Conservation (phyloP, 2,797 vertebrate genomes). For the Platalea minor region DNA sequence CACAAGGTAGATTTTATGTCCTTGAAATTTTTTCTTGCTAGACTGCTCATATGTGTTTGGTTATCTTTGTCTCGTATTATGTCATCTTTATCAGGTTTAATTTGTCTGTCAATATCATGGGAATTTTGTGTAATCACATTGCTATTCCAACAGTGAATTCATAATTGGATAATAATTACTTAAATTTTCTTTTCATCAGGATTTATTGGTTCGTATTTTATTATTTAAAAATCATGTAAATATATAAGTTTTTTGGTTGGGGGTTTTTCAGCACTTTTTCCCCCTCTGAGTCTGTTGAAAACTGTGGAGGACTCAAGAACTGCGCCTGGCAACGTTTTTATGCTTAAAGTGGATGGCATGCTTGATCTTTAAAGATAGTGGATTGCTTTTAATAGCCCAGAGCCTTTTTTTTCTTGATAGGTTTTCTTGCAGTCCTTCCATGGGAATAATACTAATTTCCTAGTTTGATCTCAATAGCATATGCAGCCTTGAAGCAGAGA, state of each 20-base stretch:
- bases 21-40: background rate
- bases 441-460: background rate
- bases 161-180: background rate
- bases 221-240: background rate
- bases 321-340: background rate
- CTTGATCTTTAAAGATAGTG: background rate
- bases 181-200: background rate
- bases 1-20: background rate
- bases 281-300: background rate
- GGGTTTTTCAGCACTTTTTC: background rate
- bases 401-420: background rate
- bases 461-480: background rate
- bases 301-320: background rate
- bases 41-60: background rate
- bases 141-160: background rate
- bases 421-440: background rate
- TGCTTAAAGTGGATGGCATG: background rate
- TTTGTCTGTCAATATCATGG: background rate
- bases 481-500: background rate
- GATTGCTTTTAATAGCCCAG: background rate
- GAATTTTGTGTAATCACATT: background rate
- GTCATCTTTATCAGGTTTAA: background rate
- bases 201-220: background rate
- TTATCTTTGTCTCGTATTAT: background rate
- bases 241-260: rapidly evolving